phyloP scores from a whole-genome alignment of 2,113 vertebrate species.

The Sceloporus undulatus region DNA sequence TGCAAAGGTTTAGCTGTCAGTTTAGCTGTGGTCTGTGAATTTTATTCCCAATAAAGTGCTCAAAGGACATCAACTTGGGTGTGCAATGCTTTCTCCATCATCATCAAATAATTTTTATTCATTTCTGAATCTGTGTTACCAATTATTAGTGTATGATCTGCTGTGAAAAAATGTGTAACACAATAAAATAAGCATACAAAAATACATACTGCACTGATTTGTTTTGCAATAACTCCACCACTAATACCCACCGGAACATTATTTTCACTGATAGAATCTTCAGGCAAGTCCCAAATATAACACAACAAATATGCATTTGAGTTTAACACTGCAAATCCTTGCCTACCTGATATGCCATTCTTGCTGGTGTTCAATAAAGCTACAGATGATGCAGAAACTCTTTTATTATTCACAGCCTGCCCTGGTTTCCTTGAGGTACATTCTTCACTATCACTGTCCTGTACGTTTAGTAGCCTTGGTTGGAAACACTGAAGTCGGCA shows the following conservation, averaged over 20 bases:
- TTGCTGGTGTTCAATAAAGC: conserved; percentile 84
- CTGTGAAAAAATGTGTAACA: background rate
- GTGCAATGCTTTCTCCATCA: background rate
- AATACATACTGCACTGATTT: background rate
- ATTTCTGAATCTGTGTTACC: background rate
- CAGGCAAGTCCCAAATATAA: background rate
- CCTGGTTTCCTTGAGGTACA: conserved; percentile 85
- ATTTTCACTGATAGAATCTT: background rate
- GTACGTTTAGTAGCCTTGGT: conserved; percentile 83
- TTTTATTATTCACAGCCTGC: conserved; percentile 82
- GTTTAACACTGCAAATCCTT: conserved; percentile 38
- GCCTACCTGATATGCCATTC: conserved; percentile 87
- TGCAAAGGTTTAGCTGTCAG: background rate
- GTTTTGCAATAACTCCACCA: background rate
- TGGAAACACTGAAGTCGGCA: conserved; percentile 93
- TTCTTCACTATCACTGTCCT: conserved; percentile 81
- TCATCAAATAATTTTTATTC: background rate
- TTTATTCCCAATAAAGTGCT: too few relatives aligned
- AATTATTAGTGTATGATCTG: background rate
- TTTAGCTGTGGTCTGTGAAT: background rate
- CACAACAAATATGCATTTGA: background rate
- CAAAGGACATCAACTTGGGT: too few relatives aligned
- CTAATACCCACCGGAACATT: background rate
- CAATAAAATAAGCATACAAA: background rate
- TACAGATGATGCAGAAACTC: conserved; percentile 82